These are phyloP conservation scores for Theristicus caerulescens DNA, from an alignment of 2,113 vertebrate species.

Conservation along the genomic window DNA sequence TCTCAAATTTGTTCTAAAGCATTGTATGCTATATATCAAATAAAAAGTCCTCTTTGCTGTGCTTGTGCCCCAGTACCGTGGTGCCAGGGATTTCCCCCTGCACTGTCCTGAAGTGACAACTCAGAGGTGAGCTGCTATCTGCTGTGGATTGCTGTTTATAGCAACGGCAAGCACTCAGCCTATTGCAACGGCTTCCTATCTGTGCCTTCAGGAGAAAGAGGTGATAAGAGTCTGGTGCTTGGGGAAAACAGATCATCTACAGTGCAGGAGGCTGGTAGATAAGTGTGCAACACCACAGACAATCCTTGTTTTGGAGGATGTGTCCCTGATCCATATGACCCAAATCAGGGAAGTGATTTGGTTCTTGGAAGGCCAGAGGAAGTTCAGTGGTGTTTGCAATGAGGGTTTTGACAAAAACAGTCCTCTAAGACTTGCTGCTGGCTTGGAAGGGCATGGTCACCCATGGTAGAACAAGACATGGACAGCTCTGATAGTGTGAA, in stretches of 20 bases:
- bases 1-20: not conserved
- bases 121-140: not conserved
- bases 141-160: not conserved
- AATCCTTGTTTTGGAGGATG: not conserved
- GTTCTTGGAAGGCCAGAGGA: not conserved
- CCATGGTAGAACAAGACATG: not conserved
- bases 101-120: not conserved
- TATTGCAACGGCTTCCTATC: not conserved
- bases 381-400: not conserved
- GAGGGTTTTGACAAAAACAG: not conserved
- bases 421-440: not conserved
- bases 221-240: not conserved
- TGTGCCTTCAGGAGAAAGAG: not conserved
- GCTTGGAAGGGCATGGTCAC: not conserved
- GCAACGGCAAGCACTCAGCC: not conserved
- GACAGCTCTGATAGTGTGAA: not conserved
- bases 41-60: not conserved
- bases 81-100: not conserved
- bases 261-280: not conserved
- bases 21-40: not conserved
- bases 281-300: not conserved
- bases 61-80: not conserved
- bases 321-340: not conserved
- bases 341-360: not conserved
- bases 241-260: not conserved